Evolutionary conservation across 53 echinoderm and acorn worm genomes (phyloP).

Genomic region (Mesocentrotus franciscanus): DNA sequence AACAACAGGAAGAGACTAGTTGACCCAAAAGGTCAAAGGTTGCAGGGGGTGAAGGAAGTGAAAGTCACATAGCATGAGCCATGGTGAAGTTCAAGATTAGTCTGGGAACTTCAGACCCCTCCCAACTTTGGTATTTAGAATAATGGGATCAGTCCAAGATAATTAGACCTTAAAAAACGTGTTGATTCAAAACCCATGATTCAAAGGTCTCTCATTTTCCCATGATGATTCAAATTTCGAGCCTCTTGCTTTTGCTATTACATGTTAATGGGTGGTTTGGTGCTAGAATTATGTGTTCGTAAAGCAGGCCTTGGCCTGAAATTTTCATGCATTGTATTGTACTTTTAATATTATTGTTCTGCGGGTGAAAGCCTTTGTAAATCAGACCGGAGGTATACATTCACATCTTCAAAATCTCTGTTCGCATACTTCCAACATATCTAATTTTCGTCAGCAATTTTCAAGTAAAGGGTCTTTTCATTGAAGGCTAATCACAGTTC

Average conservation of each 20-base stretch:
- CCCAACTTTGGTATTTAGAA: neutral
- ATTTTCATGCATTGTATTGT: too few relatives aligned
- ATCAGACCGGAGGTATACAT: neutral
- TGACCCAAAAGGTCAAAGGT: slow-evolving; percentile 61
- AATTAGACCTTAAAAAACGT: neutral
- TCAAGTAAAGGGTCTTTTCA: neutral
- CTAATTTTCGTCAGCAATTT: neutral
- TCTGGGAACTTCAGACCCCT: neutral
- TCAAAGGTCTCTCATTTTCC: too few relatives aligned
- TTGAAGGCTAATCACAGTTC: neutral
- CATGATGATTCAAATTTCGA: too few relatives aligned
- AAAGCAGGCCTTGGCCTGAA: too few relatives aligned
- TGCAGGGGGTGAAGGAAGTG: slow-evolving; percentile 52
- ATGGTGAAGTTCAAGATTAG: neutral
- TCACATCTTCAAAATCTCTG: neutral
- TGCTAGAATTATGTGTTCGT: too few relatives aligned
- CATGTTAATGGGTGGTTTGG: too few relatives aligned
- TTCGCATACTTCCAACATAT: neutral
- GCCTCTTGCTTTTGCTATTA: too few relatives aligned
- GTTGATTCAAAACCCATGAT: neutral
- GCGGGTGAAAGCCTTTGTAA: neutral
- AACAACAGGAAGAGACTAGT: slow-evolving; percentile 54
- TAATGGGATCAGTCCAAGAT: neutral
- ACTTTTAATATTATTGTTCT: too few relatives aligned
- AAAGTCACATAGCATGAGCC: slow-evolving; percentile 48